Evolutionary conservation across 37 sponge, comb jelly and placozoan genomes (phyloP).

Genomic region (Spongilla lacustris): DNA sequence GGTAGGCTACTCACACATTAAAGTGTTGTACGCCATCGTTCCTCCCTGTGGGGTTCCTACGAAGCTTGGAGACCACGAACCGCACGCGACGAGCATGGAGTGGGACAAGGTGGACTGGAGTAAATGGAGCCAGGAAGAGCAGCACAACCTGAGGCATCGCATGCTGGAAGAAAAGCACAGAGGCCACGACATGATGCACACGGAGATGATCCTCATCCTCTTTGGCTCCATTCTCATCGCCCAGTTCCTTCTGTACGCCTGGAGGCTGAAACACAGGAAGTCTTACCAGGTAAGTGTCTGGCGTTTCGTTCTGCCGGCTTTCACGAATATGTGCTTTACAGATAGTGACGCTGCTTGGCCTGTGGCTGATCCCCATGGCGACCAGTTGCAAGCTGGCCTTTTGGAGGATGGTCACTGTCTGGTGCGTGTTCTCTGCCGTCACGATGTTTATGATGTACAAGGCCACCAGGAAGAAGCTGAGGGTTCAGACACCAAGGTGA

Average conservation of each 20-base stretch:
- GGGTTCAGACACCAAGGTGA: conserved; percentile 82
- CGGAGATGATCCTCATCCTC: conserved; percentile 93
- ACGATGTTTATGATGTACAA: conserved; percentile 82
- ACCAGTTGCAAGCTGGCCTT: conserved; percentile 49
- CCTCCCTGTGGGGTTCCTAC: too few species aligned
- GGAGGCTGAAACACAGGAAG: conserved; percentile 79
- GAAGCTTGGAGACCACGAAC: neutral
- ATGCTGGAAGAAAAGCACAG: conserved; percentile 91
- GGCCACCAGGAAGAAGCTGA: conserved; percentile 74
- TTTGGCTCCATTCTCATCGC: conserved; percentile 81
- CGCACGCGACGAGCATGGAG: conserved; percentile 43
- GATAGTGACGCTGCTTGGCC: conserved; percentile 78
- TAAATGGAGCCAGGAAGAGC: conserved; percentile 68
- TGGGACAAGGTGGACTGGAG: conserved; percentile 86
- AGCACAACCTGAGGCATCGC: conserved; percentile 55
- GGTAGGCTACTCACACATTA: too few species aligned
- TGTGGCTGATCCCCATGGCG: conserved; percentile 89
- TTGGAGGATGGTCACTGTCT: conserved; percentile 86
- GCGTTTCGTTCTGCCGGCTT: too few species aligned
- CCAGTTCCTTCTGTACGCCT: conserved; percentile 86
- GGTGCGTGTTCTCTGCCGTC: conserved; percentile 84
- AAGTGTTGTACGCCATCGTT: too few species aligned
- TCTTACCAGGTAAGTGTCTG: conserved; percentile 69
- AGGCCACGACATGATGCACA: conserved; percentile 98
- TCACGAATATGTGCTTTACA: too few species aligned